These are phyloP conservation scores for Platalea minor DNA, from an alignment of 2,797 vertebrate genomes.

Conservation along the genomic window DNA sequence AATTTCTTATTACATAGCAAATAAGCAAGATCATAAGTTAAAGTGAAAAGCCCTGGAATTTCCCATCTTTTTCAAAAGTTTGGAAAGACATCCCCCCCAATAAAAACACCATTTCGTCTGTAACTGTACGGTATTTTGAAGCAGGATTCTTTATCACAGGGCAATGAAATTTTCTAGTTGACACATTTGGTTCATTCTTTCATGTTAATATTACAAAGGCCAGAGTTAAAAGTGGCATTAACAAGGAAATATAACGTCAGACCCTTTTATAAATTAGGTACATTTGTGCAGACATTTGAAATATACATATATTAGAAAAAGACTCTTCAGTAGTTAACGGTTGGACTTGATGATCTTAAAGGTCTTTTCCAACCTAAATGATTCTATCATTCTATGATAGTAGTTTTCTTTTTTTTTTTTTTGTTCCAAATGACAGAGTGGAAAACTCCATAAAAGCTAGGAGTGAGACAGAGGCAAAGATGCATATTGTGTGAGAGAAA, in stretches of 20 bases:
- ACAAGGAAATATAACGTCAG: neutral
- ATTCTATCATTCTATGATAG: neutral
- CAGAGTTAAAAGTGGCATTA: neutral
- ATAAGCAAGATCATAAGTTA: neutral
- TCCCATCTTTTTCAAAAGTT: neutral
- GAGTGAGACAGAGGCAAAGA: neutral
- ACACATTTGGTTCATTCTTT: neutral
- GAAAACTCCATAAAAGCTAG: neutral
- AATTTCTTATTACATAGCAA: neutral
- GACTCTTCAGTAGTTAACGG: neutral
- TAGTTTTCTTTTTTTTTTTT: neutral
- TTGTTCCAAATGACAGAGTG: neutral
- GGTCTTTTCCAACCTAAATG: no score
- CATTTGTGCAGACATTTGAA: neutral
- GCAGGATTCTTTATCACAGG: neutral
- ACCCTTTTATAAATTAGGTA: neutral
- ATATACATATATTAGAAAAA: neutral
- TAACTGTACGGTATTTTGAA: neutral
- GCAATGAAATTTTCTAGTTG: neutral
- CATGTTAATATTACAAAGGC: neutral
- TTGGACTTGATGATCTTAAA: no score
- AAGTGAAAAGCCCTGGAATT: neutral
- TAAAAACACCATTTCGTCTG: neutral
- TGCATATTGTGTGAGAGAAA: neutral
- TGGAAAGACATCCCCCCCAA: neutral